These are phyloP conservation scores for Euglossa dilemma DNA, from an alignment of 1,140 invertebrate genomes.

Conservation along the genomic window DNA sequence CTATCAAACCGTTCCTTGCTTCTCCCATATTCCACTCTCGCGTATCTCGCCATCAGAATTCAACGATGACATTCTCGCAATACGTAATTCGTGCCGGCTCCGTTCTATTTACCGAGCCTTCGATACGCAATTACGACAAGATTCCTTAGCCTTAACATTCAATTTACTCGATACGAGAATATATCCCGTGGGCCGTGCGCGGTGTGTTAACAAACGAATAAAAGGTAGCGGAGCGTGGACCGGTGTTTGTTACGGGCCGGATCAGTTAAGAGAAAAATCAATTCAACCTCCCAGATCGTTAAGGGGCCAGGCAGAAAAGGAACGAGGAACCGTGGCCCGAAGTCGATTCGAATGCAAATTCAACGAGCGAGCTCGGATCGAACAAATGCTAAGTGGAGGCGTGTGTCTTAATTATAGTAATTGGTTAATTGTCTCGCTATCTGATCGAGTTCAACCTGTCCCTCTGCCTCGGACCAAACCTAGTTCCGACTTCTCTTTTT, in stretches of 20 bases:
- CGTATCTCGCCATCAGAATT: no score
- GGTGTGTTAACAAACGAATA: conserved; percentile 21
- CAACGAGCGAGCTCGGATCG: conserved; percentile 57
- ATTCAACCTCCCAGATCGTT: conserved; percentile 65
- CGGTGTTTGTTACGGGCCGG: conserved; percentile 36
- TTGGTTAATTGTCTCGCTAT: conserved; percentile 74
- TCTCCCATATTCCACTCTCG: no score
- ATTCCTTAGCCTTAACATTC: not conserved
- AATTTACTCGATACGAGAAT: not conserved
- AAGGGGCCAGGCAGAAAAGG: conserved; percentile 58
- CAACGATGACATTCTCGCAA: not conserved
- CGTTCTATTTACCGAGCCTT: not conserved
- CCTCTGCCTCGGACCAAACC: not conserved
- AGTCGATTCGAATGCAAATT: conserved; percentile 73
- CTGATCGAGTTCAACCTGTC: conserved; percentile 61
- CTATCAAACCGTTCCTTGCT: no score
- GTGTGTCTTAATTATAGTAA: conserved; percentile 77
- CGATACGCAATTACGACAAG: no score
- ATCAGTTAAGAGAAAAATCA: conserved; percentile 70
- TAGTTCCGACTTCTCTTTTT: not conserved
- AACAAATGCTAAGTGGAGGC: conserved; percentile 72
- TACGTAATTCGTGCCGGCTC: not conserved
- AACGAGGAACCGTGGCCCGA: conserved; percentile 39
- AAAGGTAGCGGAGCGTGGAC: conserved; percentile 22
- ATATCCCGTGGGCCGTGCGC: not conserved